phyloP scores from a whole-genome alignment of 2,113 vertebrate species.

The Hystrix cristata region DNA sequence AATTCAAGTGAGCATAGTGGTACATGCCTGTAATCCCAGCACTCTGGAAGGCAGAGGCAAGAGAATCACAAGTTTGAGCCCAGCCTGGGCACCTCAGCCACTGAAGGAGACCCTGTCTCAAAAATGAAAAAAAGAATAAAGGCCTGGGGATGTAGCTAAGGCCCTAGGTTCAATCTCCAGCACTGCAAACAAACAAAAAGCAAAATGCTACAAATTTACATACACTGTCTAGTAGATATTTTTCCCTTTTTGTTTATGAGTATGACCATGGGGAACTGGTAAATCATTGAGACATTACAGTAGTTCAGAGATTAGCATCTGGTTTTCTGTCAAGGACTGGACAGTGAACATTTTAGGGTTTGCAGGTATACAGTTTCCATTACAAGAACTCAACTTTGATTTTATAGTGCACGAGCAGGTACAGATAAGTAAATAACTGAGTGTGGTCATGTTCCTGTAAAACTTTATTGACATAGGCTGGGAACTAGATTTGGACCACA shows the following conservation, averaged over 20 bases:
- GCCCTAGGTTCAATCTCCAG: neutral
- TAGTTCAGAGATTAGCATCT: neutral
- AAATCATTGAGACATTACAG: neutral
- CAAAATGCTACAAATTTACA: conserved; percentile 21
- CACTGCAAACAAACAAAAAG: neutral
- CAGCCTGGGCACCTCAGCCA: neutral
- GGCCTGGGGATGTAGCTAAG: neutral
- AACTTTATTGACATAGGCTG: neutral
- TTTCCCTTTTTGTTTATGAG: neutral
- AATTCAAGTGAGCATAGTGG: neutral
- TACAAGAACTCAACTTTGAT: neutral
- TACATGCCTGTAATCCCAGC: neutral
- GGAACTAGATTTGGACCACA: neutral
- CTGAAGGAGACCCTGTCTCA: neutral
- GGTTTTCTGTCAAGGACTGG: neutral
- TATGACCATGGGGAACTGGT: neutral
- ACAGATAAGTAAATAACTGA: neutral
- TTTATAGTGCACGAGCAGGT: neutral
- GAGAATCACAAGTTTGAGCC: neutral
- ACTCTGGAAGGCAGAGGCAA: neutral
- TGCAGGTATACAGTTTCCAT: neutral
- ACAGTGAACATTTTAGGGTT: neutral
- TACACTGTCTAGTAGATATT: neutral
- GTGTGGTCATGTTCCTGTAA: neutral
- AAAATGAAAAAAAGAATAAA: neutral